phyloP scores from a whole-genome alignment of 2,113 vertebrate species.

The Labeo catla region DNA sequence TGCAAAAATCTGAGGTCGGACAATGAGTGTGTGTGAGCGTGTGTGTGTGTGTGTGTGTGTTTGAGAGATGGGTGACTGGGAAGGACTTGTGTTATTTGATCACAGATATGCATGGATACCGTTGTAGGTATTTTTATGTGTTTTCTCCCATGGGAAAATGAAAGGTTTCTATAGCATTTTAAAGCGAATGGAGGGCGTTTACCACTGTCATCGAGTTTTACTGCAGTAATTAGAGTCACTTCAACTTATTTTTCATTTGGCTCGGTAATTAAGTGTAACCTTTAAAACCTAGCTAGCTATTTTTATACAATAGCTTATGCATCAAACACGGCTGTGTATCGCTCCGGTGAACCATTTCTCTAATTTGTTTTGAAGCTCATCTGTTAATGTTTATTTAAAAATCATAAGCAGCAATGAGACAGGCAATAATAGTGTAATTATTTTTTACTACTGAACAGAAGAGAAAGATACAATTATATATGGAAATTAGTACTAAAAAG shows the following conservation, averaged over 20 bases:
- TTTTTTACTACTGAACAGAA: conserved; percentile 46
- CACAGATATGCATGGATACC: conserved; percentile 83
- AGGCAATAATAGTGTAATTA: conserved; percentile 58
- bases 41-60: background rate
- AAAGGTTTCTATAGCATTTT: conserved; percentile 39
- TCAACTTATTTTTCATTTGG: conserved; percentile 32
- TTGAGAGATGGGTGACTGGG: conserved; percentile 44
- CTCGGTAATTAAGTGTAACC: conserved; percentile 19
- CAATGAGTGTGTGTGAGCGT: conserved; percentile 40
- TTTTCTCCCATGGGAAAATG: conserved; percentile 66
- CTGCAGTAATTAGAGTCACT: conserved; percentile 27
- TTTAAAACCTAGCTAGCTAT: conserved; percentile 16
- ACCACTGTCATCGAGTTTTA: conserved; percentile 43
- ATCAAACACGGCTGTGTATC: conserved; percentile 12
- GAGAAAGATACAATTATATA: conserved; percentile 25
- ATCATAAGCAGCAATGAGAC: conserved; percentile 47
- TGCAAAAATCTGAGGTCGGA: conserved; percentile 59
- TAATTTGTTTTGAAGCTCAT: conserved; percentile 21
- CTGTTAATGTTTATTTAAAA: conserved; percentile 36
- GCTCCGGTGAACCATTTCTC: conserved; percentile 9
- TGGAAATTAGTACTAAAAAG: conserved; percentile 23
- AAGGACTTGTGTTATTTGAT: conserved; percentile 62
- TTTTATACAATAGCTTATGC: background rate
- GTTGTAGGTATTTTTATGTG: conserved; percentile 79
- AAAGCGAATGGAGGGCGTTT: conserved; percentile 22